Conservation (phyloP, 30 jellyfish, hydroid and myxozoan species). For the Aurelia coerulea region DNA sequence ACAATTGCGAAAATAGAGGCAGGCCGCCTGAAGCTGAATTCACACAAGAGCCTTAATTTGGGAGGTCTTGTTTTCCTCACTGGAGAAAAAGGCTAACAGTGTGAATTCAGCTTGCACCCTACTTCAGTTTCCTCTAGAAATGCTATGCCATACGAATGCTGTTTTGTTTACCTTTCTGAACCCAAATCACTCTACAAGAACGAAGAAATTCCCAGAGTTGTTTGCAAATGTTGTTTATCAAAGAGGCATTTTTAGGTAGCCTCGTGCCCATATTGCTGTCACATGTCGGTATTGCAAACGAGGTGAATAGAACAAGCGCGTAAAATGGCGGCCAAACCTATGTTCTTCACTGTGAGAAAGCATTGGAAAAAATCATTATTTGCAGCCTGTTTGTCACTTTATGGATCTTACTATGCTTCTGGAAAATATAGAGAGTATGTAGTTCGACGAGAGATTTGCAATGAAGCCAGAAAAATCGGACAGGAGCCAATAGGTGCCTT, state of each 20-base stretch:
- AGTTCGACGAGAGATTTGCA: constrained; percentile 68
- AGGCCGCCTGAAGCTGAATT: no score
- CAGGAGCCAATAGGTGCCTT: constrained; percentile 63
- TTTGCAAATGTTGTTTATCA: neutral
- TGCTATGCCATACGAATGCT: no score
- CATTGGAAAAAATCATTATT: constrained; percentile 65
- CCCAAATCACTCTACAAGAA: no score
- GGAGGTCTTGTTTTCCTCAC: no score
- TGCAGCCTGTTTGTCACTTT: constrained; percentile 59
- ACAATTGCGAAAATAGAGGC: no score
- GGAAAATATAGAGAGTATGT: constrained; percentile 61
- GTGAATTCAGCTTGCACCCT: no score
- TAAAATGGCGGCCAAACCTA: constrained; percentile 66
- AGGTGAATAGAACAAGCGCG: neutral
- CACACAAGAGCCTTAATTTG: no score
- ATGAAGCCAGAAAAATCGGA: constrained; percentile 61
- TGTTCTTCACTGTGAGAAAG: constrained; percentile 60
- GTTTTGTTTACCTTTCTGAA: no score
- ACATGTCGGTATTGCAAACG: neutral
- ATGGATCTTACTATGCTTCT: constrained; percentile 60
- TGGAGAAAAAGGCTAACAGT: no score
- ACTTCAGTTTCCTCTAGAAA: no score
- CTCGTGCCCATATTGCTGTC: neutral
- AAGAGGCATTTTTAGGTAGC: neutral
- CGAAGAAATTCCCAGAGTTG: neutral